Conservation (phyloP, 2,113 vertebrate species). For the Saccopteryx leptura region DNA sequence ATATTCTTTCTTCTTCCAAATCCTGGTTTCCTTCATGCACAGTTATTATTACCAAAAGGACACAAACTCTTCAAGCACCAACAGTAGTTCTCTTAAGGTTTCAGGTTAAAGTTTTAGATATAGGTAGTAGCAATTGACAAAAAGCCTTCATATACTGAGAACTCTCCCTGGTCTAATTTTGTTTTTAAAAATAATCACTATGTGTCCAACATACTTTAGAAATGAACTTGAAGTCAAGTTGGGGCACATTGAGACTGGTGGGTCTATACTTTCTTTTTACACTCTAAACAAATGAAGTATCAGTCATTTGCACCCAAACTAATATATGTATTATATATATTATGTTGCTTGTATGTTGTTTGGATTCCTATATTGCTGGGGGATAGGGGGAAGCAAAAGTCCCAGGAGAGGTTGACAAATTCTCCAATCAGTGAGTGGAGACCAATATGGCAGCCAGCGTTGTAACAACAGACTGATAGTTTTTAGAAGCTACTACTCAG, state of each 20-base stretch:
- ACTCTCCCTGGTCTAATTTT: neutral
- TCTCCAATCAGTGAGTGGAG: neutral
- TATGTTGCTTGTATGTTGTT: neutral
- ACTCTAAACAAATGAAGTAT: neutral
- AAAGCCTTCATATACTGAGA: neutral
- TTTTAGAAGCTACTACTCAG: neutral
- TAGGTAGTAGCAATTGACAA: neutral
- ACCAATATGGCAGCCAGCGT: neutral
- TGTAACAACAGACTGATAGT: rapidly evolving
- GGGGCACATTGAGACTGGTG: neutral
- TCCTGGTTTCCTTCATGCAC: constrained; percentile 57
- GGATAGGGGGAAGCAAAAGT: neutral
- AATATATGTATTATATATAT: neutral
- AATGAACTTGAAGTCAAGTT: neutral
- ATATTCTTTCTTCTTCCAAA: constrained; percentile 58
- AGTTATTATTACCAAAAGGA: constrained; percentile 39
- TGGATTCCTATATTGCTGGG: neutral
- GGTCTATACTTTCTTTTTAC: neutral
- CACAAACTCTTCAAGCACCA: neutral
- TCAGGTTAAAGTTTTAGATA: neutral
- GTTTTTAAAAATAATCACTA: neutral
- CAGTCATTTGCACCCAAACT: neutral
- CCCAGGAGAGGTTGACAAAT: neutral
- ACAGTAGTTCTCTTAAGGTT: neutral
- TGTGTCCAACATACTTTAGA: neutral